phyloP scores from a whole-genome alignment of 1,140 invertebrate species.

The Penaeus indicus region DNA sequence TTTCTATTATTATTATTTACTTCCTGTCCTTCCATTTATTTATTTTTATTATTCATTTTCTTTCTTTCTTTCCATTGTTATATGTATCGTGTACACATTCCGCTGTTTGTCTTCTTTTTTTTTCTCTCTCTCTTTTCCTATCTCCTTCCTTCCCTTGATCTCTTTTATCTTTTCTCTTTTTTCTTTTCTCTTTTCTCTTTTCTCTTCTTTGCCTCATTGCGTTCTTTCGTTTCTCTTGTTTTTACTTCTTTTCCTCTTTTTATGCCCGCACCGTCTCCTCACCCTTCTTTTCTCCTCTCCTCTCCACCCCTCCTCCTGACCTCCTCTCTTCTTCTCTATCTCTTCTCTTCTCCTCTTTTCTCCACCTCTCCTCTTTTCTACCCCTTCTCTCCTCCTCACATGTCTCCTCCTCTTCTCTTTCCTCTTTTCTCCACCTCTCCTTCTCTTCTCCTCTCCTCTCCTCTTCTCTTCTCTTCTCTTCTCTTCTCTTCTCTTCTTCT shows the following conservation, averaged over 20 bases:
- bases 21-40: too few relatives aligned
- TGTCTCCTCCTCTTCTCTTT: not conserved
- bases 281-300: not conserved
- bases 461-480: not conserved
- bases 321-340: not conserved
- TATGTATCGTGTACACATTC: too few relatives aligned
- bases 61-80: conserved; percentile 28
- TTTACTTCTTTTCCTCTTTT: conserved; percentile 19
- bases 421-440: not conserved
- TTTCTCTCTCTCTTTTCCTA: conserved; percentile 39
- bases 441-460: not conserved
- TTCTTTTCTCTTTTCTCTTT: conserved; percentile 28
- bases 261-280: too few relatives aligned
- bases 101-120: too few relatives aligned
- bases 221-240: not conserved
- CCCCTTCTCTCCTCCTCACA: not conserved
- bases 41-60: conserved; percentile 20
- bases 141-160: conserved; percentile 32
- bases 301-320: not conserved
- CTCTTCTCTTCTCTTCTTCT: not conserved
- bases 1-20: conserved; percentile 11
- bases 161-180: conserved; percentile 34
- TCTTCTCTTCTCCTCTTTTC: conserved; percentile 21
- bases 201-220: not conserved
- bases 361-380: not conserved